Base-by-base conservation (phyloP, 2,888 invertebrate species). In the Endomychus coccineus region DNA sequence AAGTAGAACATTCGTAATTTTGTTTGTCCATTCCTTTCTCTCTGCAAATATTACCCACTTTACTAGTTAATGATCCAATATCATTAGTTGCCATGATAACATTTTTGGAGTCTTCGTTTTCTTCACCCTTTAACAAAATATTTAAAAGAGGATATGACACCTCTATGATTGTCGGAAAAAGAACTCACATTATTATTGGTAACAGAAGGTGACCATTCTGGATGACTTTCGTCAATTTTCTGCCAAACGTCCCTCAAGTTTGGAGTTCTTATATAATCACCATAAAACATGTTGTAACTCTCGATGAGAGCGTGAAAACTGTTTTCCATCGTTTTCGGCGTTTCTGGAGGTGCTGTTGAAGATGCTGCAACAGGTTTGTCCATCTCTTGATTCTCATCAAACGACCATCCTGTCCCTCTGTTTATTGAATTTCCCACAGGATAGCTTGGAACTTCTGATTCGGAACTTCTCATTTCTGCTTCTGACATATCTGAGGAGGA, bases 21-120 rank as follows among this genome's bases (percentile, higher is more conserved):
- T 95, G 94, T 10, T 70, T 62, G 62, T 90, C 87, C 13, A 95
- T 68, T 0, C 94, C 94, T 42, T 77, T 77, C 61, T 95, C 94
- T 29, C 71, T 73, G 0, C 83, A 74, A 34, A 89, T 65, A 45
- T 69, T 71, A 12, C 80, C 81, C 16, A 86, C 58, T 49, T 81
- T 78, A 27, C 73, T 70, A 6, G 80, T 74, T 66, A 85, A 71
- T 49, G 69, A 19, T 19, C 21, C 21, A 6, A 19, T 19, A 7
- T n/a, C 21, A n/a, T 19, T 19, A 6, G 6, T n/a, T 7, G 6
- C n/a, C 21, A 19, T 6, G n/a, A 7, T 19, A 19, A n/a, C 21
- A n/a, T n/a, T n/a, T 7, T 19, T n/a, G 21, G 21, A n/a, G 21
- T 7, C n/a, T 19, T n/a, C 21, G 6, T 19, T 19, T 6, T 19